Evolutionary conservation across 2,888 invertebrate species (phyloP).

Genomic region (Odontomyia ornata): DNA sequence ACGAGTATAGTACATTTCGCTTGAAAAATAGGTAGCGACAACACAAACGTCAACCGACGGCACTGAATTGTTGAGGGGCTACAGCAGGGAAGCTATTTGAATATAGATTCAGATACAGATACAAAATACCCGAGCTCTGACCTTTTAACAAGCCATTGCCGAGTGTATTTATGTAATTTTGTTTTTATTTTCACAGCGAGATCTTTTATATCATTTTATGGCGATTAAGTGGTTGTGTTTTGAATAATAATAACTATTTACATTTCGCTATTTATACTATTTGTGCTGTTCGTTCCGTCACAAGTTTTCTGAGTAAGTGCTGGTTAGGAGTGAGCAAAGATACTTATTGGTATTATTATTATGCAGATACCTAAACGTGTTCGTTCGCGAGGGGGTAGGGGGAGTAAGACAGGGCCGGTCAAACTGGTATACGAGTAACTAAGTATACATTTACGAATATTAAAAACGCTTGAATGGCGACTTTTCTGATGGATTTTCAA

Average conservation of each 20-base stretch:
- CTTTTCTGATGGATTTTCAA: not conserved
- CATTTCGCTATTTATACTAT: conserved; percentile 22
- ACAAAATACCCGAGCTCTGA: conserved; percentile 13
- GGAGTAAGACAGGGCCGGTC: not conserved
- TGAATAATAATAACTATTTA: conserved; percentile 27
- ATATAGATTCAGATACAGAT: conserved; percentile 18
- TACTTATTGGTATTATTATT: not conserved
- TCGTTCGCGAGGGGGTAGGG: not conserved
- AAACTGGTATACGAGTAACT: too few species aligned
- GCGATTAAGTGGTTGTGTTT: conserved; percentile 30
- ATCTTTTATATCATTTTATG: conserved; percentile 14
- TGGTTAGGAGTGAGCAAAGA: not conserved
- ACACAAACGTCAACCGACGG: too few species aligned
- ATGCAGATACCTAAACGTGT: too few species aligned
- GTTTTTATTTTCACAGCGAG: not conserved
- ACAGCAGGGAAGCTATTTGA: not conserved
- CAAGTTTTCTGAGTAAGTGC: not conserved
- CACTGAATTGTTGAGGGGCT: not conserved
- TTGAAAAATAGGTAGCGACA: too few species aligned
- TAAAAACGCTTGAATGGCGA: conserved; percentile 21
- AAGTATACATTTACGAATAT: not conserved
- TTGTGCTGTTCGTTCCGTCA: not conserved
- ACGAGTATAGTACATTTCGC: too few species aligned
- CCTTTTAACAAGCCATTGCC: conserved; percentile 39
- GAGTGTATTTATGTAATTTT: conserved; percentile 32